Evolutionary conservation across 2,797 vertebrate species (phyloP), one percentile per base, ranked within the genome.

Genomic region (Darevskia nairensis): DNA sequence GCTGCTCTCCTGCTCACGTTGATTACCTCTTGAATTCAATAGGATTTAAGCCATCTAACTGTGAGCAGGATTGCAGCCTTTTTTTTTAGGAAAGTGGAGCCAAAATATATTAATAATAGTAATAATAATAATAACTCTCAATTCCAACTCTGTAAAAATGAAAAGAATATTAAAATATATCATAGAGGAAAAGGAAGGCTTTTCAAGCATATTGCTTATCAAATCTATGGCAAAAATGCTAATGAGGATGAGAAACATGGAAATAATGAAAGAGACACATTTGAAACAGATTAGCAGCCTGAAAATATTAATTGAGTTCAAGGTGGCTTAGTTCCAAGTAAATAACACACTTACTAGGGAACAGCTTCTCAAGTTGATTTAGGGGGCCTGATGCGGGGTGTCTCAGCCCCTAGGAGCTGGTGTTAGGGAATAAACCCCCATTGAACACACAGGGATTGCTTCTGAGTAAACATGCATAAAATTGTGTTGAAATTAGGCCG

Each of bases 91-190:
- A 61, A 85, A 86, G 66, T 46, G 23, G 29, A 46, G 32, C n/a
- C n/a, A 46, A 86, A 86, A 86, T 80, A 59, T 86, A 68, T 41
- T 61, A 86, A 86, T 29, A 86, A 55, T 27, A 80, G 9, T n/a
- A 39, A 72, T 3, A 50, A 3, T 3, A 50, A 50, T 3, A 50
- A 50, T 10, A 50, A 55, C 46, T 50, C n/a, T 71, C 17, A 71
- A n/a, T 71, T 83, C 68, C 11, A 72, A 72, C 44, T 39, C 32
- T 59, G 46, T 72, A 59, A 74, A 79, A 80, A 15, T 35, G 50
- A 72, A 72, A 86, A 41, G 9, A 19, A 61, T 80, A 86, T 61
- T 80, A n/a, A 59, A 72, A 8, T 23, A 41, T 61, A 35, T n/a
- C 50, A 61, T 5, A 7, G 41, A 78, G 74, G 77, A 32, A 25